These are phyloP conservation scores for Ypsolopha sequella DNA, from an alignment of 2,888 invertebrate species.

Conservation along the genomic window DNA sequence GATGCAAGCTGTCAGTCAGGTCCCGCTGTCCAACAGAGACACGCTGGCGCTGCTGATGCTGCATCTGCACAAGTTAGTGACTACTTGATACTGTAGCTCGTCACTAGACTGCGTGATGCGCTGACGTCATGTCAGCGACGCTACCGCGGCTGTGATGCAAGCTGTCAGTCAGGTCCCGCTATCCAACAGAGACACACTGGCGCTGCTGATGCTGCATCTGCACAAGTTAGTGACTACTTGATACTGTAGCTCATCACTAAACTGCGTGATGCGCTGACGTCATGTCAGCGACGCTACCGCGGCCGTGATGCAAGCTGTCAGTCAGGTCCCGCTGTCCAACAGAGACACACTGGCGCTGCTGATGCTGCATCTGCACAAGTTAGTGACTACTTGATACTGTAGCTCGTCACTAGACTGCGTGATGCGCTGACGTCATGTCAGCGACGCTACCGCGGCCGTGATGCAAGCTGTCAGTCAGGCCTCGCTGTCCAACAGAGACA, in stretches of 20 bases:
- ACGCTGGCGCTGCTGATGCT: constrained; percentile 93
- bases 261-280: constrained; percentile 84
- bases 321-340: constrained; percentile 91
- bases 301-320: constrained; percentile 80
- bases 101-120: constrained; percentile 83
- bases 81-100: constrained; percentile 57
- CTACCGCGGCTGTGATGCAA: constrained; percentile 76
- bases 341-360: constrained; percentile 95
- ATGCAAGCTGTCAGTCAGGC: constrained; percentile 85
- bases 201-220: constrained; percentile 91
- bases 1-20: constrained; percentile 81
- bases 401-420: constrained; percentile 39
- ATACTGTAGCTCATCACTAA: constrained; percentile 24
- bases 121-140: constrained; percentile 81
- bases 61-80: constrained; percentile 84
- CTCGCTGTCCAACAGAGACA: constrained; percentile 94
- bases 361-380: constrained; percentile 89
- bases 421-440: constrained; percentile 86
- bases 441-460: constrained; percentile 74
- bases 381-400: constrained; percentile 16
- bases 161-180: constrained; percentile 88
- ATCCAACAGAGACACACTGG: constrained; percentile 95
- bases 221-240: constrained; percentile 73
- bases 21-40: constrained; percentile 95
- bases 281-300: constrained; percentile 75